A percentile compares a stretch with the other conserved stretches of the same genome.
Evolutionary conservation across 2,113 vertebrate species (phyloP).

Genomic region (Pholis gunnellus): DNA sequence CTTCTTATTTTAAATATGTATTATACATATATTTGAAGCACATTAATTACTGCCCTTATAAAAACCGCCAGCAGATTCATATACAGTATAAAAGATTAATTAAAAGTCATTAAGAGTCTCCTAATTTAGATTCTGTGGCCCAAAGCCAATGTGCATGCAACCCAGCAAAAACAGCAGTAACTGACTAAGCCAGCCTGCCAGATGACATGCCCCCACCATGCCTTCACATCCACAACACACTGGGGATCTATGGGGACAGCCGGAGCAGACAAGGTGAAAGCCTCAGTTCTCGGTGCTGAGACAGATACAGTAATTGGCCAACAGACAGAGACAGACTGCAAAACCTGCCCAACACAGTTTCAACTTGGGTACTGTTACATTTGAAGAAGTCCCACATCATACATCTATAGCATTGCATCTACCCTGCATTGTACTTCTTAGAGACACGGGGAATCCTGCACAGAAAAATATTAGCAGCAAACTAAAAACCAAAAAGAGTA

Average conservation of each 20-base stretch:
- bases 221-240: conserved; percentile 55
- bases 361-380: conserved; percentile 3
- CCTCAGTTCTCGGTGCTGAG: conserved; percentile 30
- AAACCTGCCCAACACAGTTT: conserved; percentile 15
- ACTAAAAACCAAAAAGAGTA: not conserved
- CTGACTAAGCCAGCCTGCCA: conserved; percentile 42
- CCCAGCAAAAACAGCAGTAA: conserved; percentile 30
- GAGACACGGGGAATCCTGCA: not conserved
- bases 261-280: conserved; percentile 64
- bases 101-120: conserved; percentile 46
- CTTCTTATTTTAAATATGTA: not conserved
- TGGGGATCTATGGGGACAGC: conserved; percentile 57
- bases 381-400: conserved; percentile 11
- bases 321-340: conserved; percentile 44
- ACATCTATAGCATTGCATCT: conserved; percentile 15
- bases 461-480: not conserved
- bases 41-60: not conserved
- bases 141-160: conserved; percentile 38
- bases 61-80: conserved; percentile 17
- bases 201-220: conserved; percentile 60
- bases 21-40: conserved; percentile 3
- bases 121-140: conserved; percentile 50
- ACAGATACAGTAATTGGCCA: conserved; percentile 59
- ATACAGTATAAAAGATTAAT: conserved; percentile 37
- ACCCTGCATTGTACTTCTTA: not conserved